Evolutionary conservation across 2,113 vertebrate species (phyloP).

Genomic region (Pontoporia blainvillei): DNA sequence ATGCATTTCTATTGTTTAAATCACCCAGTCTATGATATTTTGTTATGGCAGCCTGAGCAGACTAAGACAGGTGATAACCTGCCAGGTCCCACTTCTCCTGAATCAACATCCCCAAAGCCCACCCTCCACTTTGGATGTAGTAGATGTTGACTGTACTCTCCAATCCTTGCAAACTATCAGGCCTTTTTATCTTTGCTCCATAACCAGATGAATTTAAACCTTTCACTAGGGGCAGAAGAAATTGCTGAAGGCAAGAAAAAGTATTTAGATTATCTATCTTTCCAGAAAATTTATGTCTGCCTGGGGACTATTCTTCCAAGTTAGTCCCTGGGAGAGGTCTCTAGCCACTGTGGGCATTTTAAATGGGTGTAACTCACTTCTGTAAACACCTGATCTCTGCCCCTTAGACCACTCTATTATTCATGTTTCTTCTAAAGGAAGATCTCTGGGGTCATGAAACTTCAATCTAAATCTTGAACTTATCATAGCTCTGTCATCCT

Average conservation of each 20-base stretch:
- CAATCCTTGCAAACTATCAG: background rate
- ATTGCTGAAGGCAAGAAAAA: conserved; percentile 30
- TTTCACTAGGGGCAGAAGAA: background rate
- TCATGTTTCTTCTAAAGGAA: background rate
- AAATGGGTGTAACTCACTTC: background rate
- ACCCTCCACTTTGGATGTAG: background rate
- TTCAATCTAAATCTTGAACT: background rate
- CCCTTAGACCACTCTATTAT: background rate
- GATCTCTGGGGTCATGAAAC: background rate
- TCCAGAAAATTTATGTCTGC: background rate
- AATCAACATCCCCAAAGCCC: background rate
- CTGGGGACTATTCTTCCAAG: background rate
- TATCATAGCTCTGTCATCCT: background rate
- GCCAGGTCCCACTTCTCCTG: background rate
- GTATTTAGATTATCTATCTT: conserved; percentile 30
- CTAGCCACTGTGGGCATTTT: background rate
- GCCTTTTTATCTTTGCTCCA: background rate
- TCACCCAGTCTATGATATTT: background rate
- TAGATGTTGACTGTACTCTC: background rate
- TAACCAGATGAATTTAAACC: background rate
- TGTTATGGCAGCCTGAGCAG: background rate
- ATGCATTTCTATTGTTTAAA: background rate
- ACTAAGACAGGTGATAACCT: background rate
- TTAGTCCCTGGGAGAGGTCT: background rate
- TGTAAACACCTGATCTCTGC: background rate